Evolutionary conservation across 2,888 invertebrate genomes (phyloP).

Genomic region (Lathronympha strigana): DNA sequence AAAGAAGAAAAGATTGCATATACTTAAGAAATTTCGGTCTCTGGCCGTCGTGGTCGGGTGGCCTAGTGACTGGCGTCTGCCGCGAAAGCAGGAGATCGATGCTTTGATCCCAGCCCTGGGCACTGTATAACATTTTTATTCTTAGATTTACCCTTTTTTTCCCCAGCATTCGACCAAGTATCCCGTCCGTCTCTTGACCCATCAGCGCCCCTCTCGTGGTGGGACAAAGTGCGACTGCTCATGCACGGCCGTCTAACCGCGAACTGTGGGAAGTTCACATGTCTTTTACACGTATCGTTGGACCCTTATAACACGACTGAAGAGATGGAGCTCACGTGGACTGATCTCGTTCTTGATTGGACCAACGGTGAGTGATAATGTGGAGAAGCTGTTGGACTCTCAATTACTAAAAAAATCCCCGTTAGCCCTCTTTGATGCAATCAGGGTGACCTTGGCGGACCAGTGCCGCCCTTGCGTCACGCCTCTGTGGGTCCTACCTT

Average conservation of each 20-base stretch:
- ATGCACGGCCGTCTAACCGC: constrained; percentile 97
- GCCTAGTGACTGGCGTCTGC: too few species aligned
- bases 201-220: constrained; percentile 96
- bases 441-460: too few species aligned
- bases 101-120: too few species aligned
- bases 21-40: too few species aligned
- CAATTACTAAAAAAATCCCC: neutral
- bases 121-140: too few species aligned
- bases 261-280: constrained; percentile 93
- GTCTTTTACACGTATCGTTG: constrained; percentile 96
- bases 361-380: constrained; percentile 88
- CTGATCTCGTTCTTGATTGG: constrained; percentile 97
- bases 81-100: too few species aligned
- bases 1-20: too few species aligned
- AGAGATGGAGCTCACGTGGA: constrained; percentile 99
- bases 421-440: neutral
- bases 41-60: too few species aligned
- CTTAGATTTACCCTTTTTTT: neutral
- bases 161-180: constrained; percentile 92
- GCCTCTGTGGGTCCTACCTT: too few species aligned
- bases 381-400: too few species aligned
- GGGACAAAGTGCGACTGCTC: constrained; percentile 97
- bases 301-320: constrained; percentile 99
- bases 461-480: too few species aligned
- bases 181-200: constrained; percentile 95